Conservation (phyloP, 35 echinoderm and acorn worm species). For the Heliocidaris tuberculata region DNA sequence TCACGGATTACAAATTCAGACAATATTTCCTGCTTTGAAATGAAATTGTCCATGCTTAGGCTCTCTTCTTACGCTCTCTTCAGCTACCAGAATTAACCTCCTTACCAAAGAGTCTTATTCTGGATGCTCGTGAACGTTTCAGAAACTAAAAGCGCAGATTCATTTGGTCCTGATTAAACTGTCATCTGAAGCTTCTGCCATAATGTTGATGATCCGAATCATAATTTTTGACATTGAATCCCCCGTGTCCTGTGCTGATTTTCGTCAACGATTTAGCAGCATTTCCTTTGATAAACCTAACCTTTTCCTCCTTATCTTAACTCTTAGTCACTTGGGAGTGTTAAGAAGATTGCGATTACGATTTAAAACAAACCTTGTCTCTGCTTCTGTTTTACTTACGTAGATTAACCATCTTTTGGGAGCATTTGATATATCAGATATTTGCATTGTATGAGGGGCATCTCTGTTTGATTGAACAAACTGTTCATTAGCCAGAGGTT, state of each 20-base stretch:
- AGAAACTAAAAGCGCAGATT: not conserved
- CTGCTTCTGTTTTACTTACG: not conserved
- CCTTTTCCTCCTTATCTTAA: not conserved
- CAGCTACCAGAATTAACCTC: too few relatives aligned
- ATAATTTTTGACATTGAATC: conserved; percentile 7
- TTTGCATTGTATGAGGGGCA: not conserved
- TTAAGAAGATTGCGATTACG: not conserved
- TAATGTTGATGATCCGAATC: not conserved
- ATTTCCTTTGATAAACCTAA: not conserved
- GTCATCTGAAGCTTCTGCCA: not conserved
- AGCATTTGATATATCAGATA: not conserved
- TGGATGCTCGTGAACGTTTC: not conserved
- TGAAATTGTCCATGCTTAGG: too few relatives aligned
- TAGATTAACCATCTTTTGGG: not conserved
- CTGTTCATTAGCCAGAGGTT: not conserved
- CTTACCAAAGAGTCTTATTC: too few relatives aligned
- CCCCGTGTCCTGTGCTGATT: not conserved
- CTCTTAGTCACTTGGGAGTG: not conserved
- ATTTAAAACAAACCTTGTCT: not conserved
- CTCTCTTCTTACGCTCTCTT: too few relatives aligned
- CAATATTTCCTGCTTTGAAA: too few relatives aligned
- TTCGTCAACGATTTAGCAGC: conserved; percentile 1
- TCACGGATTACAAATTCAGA: too few relatives aligned
- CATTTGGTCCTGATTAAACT: conserved; percentile 17
- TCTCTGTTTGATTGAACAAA: not conserved